Percentiles rank a stretch among this genome's conserved stretches.
phyloP scores from a whole-genome alignment of 2,888 invertebrate genomes.

The Acanthopleura granulata region DNA sequence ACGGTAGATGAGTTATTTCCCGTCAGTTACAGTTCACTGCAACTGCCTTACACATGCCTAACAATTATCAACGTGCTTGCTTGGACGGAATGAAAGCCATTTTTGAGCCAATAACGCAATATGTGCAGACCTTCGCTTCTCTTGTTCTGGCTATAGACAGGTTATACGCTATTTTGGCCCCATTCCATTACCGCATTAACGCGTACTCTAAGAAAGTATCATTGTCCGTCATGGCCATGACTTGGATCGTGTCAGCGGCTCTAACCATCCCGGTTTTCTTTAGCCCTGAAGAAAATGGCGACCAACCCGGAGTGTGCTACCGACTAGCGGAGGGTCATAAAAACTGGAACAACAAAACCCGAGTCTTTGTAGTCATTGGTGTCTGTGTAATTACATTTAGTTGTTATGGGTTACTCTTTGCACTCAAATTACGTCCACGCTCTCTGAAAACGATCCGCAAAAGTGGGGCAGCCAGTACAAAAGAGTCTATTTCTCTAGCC shows the following conservation, averaged over 20 bases:
- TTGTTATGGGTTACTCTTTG: not conserved
- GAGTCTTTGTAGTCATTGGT: not conserved
- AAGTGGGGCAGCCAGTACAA: not conserved
- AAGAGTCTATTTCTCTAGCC: not conserved
- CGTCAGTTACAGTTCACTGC: not conserved
- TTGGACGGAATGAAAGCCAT: not conserved
- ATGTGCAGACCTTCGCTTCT: not conserved
- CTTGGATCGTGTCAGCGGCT: not conserved
- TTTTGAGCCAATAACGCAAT: not conserved
- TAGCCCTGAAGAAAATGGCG: not conserved
- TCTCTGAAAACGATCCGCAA: no score
- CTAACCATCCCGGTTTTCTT: not conserved
- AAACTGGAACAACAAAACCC: not conserved
- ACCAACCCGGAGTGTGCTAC: not conserved
- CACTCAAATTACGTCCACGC: not conserved
- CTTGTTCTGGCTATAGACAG: not conserved
- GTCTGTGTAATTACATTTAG: not conserved
- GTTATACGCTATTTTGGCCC: constrained; percentile 3
- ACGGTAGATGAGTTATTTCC: not conserved
- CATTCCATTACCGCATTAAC: not conserved
- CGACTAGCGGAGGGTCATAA: not conserved
- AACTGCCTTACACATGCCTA: not conserved
- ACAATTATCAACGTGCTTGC: not conserved
- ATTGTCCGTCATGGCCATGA: not conserved
- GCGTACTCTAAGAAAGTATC: not conserved